Conservation (phyloP, 2,113 vertebrate species). For the Myotis brandtii region DNA sequence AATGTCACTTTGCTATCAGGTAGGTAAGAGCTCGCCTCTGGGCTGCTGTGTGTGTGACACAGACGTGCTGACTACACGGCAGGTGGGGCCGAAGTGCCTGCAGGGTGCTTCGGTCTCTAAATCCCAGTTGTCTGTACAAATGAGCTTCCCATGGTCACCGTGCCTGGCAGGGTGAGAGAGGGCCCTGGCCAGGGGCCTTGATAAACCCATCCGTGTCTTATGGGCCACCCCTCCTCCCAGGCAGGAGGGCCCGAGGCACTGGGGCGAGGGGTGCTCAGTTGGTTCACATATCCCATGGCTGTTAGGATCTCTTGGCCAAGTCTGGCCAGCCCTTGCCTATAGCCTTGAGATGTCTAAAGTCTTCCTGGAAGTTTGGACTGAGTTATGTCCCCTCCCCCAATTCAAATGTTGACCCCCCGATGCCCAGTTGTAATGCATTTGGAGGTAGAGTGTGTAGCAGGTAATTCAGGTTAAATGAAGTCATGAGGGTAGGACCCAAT, state of each 20-base stretch:
- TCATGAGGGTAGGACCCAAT: neutral
- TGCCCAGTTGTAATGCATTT: accelerated
- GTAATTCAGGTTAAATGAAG: neutral
- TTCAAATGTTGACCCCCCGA: neutral
- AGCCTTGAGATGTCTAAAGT: neutral
- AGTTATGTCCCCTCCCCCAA: neutral
- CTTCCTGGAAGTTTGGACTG: neutral
- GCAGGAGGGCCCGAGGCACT: no score
- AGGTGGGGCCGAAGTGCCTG: accelerated
- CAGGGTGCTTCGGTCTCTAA: neutral
- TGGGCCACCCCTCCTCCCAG: no score
- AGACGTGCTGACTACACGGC: accelerated
- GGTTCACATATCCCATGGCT: neutral
- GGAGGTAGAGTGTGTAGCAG: neutral
- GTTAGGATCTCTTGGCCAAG: neutral
- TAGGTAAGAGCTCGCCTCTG: accelerated
- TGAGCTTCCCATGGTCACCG: accelerated
- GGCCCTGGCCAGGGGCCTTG: no score
- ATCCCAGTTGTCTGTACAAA: neutral
- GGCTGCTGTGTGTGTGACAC: accelerated
- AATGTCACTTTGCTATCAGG: accelerated
- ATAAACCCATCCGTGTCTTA: neutral
- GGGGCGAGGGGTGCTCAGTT: neutral
- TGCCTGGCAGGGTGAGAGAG: neutral
- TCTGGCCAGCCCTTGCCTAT: neutral